These are phyloP conservation scores for Leptatherina wallacei DNA, from an alignment of 2,797 vertebrate species.

Conservation along the genomic window DNA sequence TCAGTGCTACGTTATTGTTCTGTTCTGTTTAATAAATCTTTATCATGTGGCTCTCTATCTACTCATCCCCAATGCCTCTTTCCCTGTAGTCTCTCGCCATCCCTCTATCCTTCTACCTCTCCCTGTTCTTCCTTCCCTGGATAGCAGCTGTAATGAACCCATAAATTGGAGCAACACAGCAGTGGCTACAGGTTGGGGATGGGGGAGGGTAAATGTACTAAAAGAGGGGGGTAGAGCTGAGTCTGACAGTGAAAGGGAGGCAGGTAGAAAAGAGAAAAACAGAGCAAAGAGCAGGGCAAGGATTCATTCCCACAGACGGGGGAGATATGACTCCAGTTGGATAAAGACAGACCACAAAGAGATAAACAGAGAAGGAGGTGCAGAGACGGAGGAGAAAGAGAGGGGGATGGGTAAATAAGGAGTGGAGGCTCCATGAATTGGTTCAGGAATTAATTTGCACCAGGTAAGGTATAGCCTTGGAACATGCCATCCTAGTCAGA, in stretches of 20 bases:
- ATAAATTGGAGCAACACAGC: conserved; percentile 86
- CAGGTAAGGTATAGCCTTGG: conserved; percentile 94
- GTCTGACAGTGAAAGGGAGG: conserved; percentile 45
- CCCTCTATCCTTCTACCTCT: conserved; percentile 53
- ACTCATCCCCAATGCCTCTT: conserved; percentile 58
- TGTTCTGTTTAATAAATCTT: conserved; percentile 67
- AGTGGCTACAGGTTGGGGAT: conserved; percentile 81
- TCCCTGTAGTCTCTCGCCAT: conserved; percentile 54
- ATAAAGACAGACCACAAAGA: conserved; percentile 62
- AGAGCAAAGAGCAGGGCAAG: conserved; percentile 26
- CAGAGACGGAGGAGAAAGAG: conserved; percentile 43
- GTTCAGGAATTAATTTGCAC: conserved; percentile 81
- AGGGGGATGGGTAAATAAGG: conserved; percentile 25
- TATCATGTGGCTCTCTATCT: conserved; percentile 40
- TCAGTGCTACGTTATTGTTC: conserved; percentile 50
- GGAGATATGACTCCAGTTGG: conserved; percentile 72
- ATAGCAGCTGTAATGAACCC: conserved; percentile 86
- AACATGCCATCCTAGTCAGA: conserved; percentile 85
- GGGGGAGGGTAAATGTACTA: conserved; percentile 67
- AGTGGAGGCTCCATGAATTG: conserved; percentile 70
- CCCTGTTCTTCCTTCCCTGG: conserved; percentile 43
- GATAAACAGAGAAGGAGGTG: conserved; percentile 43
- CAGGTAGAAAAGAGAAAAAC: conserved; percentile 27
- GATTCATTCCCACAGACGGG: conserved; percentile 70
- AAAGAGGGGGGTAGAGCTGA: conserved; percentile 13